Evolutionary conservation across 2,797 vertebrate species (phyloP).

Genomic region (Tadarida brasiliensis): DNA sequence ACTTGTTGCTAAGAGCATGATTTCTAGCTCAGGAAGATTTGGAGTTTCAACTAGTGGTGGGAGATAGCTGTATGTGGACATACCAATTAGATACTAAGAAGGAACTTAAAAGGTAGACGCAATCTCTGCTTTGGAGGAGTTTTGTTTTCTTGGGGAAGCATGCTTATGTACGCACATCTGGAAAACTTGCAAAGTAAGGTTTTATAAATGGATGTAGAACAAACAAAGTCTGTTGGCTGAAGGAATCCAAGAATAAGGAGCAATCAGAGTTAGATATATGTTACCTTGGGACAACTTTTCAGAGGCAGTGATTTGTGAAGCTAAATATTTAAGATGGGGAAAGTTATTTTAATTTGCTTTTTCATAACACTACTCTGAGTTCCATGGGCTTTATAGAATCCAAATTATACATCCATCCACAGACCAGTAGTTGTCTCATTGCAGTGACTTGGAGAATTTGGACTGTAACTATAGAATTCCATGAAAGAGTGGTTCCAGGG

Average conservation of each 20-base stretch:
- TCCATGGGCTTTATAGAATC: conserved; percentile 20
- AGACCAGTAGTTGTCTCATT: conserved; percentile 46
- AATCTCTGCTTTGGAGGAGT: conserved; percentile 21
- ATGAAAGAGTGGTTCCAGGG: conserved; percentile 49
- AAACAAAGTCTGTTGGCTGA: background rate
- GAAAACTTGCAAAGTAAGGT: conserved; percentile 50
- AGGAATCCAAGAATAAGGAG: conserved; percentile 12
- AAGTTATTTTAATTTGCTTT: conserved; percentile 62
- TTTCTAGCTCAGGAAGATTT: conserved; percentile 20
- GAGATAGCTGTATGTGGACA: background rate
- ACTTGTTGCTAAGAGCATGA: background rate
- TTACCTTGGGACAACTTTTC: conserved; percentile 44
- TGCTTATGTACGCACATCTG: background rate
- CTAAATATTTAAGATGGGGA: conserved; percentile 44
- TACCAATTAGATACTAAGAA: background rate
- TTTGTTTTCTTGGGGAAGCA: conserved; percentile 12
- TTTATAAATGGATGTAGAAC: conserved; percentile 52
- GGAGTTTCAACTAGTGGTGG: background rate
- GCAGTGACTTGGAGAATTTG: conserved; percentile 51
- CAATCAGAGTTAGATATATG: conserved; percentile 14
- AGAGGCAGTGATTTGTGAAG: conserved; percentile 41
- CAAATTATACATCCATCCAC: conserved; percentile 11
- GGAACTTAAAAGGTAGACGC: conserved; percentile 43
- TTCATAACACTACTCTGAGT: conserved; percentile 34
- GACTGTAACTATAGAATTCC: conserved; percentile 40